A percentile compares a stretch with the other conserved stretches of the same genome.
These are phyloP conservation scores for Eulemur coronatus DNA, from an alignment of 2,797 vertebrate species.

Conservation along the genomic window DNA sequence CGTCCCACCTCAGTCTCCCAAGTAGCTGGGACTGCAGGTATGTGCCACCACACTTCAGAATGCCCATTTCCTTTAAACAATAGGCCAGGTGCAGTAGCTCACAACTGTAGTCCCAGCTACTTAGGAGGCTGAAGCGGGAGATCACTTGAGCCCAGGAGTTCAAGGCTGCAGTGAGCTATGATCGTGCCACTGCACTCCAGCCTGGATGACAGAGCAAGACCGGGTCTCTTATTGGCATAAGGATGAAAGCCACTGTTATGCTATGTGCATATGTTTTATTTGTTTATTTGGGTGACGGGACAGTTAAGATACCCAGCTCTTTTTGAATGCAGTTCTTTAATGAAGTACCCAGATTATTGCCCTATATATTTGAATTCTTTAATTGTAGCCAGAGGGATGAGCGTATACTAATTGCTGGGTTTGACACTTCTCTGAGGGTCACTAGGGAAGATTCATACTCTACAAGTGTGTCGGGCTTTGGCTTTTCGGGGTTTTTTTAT, in stretches of 20 bases:
- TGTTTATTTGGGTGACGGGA: neutral
- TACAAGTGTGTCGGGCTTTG: neutral
- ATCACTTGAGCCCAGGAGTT: neutral
- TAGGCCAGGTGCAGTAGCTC: neutral
- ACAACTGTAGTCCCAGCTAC: no score
- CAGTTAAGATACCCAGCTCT: slow-evolving; percentile 13
- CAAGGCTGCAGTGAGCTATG: neutral
- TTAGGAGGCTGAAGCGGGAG: no score
- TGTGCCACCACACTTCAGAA: neutral
- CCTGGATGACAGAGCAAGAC: neutral
- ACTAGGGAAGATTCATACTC: neutral
- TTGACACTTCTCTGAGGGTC: slow-evolving; percentile 10
- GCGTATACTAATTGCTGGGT: neutral
- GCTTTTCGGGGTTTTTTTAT: neutral
- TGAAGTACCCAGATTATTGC: neutral
- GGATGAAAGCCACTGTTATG: neutral
- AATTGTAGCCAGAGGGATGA: neutral
- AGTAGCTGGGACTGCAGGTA: no score
- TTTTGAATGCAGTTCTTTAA: slow-evolving; percentile 4
- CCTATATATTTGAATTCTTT: slow-evolving; percentile 19
- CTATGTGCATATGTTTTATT: neutral
- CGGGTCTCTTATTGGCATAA: neutral
- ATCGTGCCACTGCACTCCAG: neutral
- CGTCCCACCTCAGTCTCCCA: no score
- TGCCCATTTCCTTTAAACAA: slow-evolving; percentile 12